phyloP scores from a whole-genome alignment of 1,140 invertebrate species.

The Mizuhopecten yessoensis region DNA sequence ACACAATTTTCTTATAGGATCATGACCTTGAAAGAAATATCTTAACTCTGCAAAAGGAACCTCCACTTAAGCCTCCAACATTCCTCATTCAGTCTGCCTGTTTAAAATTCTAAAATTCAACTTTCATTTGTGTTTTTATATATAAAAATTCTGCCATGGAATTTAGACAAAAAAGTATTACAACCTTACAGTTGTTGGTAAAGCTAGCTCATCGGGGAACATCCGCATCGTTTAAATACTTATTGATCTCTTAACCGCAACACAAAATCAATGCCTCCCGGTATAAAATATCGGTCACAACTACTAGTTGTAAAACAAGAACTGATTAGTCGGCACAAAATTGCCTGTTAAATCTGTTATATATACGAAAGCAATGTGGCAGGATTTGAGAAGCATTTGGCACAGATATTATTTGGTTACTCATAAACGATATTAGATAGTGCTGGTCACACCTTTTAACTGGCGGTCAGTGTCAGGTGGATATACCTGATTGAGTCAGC shows the following conservation, averaged over 20 bases:
- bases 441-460: not conserved
- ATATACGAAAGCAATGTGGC: not conserved
- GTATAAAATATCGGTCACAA: conserved; percentile 22
- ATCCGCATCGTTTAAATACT: conserved; percentile 38
- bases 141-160: not conserved
- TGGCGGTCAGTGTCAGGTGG: too few relatives aligned
- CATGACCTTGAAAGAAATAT: conserved; percentile 10
- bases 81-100: not conserved
- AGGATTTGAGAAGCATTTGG: not conserved
- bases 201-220: not conserved
- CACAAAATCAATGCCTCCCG: not conserved
- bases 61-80: too few relatives aligned
- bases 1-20: too few relatives aligned
- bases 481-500: too few relatives aligned
- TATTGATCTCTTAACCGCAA: not conserved
- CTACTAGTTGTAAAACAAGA: conserved; percentile 24
- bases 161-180: not conserved
- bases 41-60: not conserved
- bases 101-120: not conserved
- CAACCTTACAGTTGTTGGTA: not conserved
- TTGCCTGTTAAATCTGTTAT: not conserved
- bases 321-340: conserved; percentile 9
- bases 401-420: not conserved
- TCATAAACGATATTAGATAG: not conserved
- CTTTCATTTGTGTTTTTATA: not conserved